phyloP scores from a whole-genome alignment of 2,797 vertebrate species.

The Amniataba percoides region DNA sequence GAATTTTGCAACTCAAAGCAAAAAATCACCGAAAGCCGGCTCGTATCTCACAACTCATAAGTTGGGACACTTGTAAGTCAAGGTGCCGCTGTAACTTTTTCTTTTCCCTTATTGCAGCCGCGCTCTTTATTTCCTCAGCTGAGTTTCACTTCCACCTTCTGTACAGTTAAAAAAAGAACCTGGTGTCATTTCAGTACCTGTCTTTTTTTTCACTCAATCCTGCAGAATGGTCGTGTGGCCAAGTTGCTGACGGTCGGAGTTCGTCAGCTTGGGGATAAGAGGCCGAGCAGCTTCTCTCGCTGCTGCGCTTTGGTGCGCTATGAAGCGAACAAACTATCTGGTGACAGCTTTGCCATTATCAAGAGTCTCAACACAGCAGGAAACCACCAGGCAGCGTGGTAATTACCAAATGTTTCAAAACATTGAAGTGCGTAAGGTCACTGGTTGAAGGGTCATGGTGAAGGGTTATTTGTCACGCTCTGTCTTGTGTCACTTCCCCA shows the following conservation, averaged over 20 bases:
- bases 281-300: slow-evolving; percentile 87
- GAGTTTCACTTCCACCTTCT: not conserved
- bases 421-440: slow-evolving; percentile 1
- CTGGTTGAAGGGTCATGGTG: not conserved
- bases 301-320: slow-evolving; percentile 91
- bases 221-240: slow-evolving; percentile 92
- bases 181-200: not conserved
- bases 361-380: slow-evolving; percentile 92
- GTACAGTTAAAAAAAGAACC: not conserved
- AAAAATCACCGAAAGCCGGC: too few relatives aligned
- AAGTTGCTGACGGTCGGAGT: slow-evolving; percentile 90
- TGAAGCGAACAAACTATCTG: slow-evolving; percentile 90
- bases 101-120: not conserved
- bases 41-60: too few relatives aligned
- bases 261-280: slow-evolving; percentile 87
- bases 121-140: not conserved
- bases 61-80: too few relatives aligned
- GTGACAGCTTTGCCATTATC: slow-evolving; percentile 90
- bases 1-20: too few relatives aligned
- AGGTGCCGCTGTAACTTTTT: too few relatives aligned
- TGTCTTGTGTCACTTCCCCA: slow-evolving; percentile 63
- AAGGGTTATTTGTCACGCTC: not conserved
- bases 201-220: not conserved
- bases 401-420: slow-evolving; percentile 39
- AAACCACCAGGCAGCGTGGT: slow-evolving; percentile 92